These are phyloP conservation scores for Neoniphon sammara DNA, from an alignment of 2,797 vertebrate species.

Conservation along the genomic window DNA sequence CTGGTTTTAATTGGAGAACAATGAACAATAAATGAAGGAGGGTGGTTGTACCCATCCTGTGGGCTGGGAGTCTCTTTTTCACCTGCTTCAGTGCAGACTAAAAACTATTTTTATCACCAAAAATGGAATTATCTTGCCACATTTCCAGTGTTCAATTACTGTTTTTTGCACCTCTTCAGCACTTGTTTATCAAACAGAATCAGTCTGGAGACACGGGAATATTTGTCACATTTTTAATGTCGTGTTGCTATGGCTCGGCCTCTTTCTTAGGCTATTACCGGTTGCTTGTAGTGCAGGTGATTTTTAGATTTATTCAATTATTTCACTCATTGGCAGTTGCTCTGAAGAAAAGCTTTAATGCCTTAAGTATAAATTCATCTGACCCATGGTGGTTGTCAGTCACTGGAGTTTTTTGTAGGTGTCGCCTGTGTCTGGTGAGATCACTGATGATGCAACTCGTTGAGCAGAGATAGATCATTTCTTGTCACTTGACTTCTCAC, in stretches of 20 bases:
- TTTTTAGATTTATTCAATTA: not conserved
- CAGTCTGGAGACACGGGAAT: too few species aligned
- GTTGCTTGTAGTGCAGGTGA: not conserved
- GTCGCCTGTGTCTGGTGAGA: not conserved
- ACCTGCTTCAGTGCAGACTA: not conserved
- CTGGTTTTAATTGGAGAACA: slow-evolving; percentile 8
- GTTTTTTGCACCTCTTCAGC: too few species aligned
- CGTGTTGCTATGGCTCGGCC: too few species aligned
- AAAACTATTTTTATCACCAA: too few species aligned
- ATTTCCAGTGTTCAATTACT: too few species aligned
- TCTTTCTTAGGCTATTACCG: too few species aligned
- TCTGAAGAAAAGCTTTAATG: too few species aligned
- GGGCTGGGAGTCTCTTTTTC: not conserved
- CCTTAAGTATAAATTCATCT: too few species aligned
- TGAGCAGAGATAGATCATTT: not conserved
- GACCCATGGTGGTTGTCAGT: not conserved
- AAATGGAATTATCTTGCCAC: too few species aligned
- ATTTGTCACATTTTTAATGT: too few species aligned
- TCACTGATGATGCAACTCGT: not conserved
- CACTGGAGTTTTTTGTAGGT: not conserved
- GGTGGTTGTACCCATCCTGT: not conserved
- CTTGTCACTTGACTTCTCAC: not conserved
- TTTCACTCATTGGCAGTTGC: not conserved
- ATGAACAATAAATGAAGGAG: slow-evolving; percentile 28
- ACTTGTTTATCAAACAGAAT: too few species aligned